A percentile compares a stretch with the other conserved stretches of the same genome.
Evolutionary conservation across 2,113 vertebrate genomes (phyloP).

Genomic region (Crotalus viridis): DNA sequence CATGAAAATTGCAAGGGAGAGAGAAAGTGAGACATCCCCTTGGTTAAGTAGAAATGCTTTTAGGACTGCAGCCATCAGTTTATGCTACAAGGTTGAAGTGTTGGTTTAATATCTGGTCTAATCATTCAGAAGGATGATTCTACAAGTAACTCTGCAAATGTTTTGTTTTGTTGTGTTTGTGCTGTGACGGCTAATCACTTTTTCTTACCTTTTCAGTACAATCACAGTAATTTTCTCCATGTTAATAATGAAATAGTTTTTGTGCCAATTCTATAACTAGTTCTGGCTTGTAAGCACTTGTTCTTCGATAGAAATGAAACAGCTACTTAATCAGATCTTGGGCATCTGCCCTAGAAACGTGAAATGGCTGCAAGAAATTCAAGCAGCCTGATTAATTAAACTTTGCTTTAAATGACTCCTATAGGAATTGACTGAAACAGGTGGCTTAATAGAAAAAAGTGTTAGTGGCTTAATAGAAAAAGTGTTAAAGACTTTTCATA

Average conservation of each 20-base stretch:
- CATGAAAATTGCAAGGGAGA: neutral
- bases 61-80: neutral
- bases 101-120: neutral
- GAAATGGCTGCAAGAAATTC: conserved; percentile 6
- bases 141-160: neutral
- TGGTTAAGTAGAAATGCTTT: neutral
- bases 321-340: conserved; percentile 18
- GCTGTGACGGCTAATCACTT: neutral
- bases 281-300: neutral
- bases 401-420: conserved; percentile 23
- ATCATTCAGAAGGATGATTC: neutral
- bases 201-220: neutral
- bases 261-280: conserved; percentile 5
- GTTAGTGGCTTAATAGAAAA: conserved; percentile 21
- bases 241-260: neutral
- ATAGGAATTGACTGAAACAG: conserved; percentile 18
- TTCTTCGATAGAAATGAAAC: conserved; percentile 14
- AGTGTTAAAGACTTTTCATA: conserved; percentile 14
- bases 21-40: neutral
- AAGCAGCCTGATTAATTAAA: conserved; percentile 26
- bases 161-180: neutral
- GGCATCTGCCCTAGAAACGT: conserved; percentile 12
- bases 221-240: neutral
- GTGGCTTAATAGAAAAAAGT: conserved; percentile 19
- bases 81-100: neutral